Evolutionary conservation across 2,797 vertebrate genomes (phyloP), one percentile per base, ranked within the genome.

Genomic region (Clarias pachynema): DNA sequence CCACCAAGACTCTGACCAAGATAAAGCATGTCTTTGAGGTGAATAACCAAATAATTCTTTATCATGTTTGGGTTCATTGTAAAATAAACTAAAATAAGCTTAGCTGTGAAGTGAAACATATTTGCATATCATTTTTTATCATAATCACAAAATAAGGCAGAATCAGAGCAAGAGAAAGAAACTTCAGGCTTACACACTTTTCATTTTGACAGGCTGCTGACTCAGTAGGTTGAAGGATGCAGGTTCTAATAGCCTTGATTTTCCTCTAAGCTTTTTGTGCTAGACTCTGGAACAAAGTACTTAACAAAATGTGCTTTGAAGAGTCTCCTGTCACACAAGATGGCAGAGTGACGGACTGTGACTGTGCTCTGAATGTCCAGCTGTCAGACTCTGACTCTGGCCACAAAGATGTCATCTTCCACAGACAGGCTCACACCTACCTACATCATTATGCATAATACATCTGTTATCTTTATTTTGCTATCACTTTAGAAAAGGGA

Each of bases 251-350:
- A 78, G n/a, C 66, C 16, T 18, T 66, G 34, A 31, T 44, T 70
- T 79, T 79, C 16, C 49, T 69, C 20, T 57, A 53, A 59, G 44
- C 77, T 49, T 59, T 70, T 53, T 15, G 56, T 62, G 53, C 66
- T 72, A 44, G 66, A 31, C 62, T 26, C 20, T 49, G 77, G 66
- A 84, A 63, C 56, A 79, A 80, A 79, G 66, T 59, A 53, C 56
- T 80, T 70, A 79, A 70, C 83, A 40, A 69, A 79, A 84, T 69
- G 74, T 57, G 59, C 77, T 70, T 26, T 72, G n/a, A 29, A 82
- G 37, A 24, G 56, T 63, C 80, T 29, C 22, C 49, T 79, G 74
- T 63, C 68, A 84, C 31, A 57, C n/a, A 80, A 29, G 68, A 80
- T 79, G 62, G 77, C 59, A 81, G 44, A 59, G 34, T 74, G 82